Percentiles rank a stretch among this genome's conserved stretches.
These are phyloP conservation scores for Amphipoea lucens DNA, from an alignment of 2,888 invertebrate genomes.

Conservation along the genomic window DNA sequence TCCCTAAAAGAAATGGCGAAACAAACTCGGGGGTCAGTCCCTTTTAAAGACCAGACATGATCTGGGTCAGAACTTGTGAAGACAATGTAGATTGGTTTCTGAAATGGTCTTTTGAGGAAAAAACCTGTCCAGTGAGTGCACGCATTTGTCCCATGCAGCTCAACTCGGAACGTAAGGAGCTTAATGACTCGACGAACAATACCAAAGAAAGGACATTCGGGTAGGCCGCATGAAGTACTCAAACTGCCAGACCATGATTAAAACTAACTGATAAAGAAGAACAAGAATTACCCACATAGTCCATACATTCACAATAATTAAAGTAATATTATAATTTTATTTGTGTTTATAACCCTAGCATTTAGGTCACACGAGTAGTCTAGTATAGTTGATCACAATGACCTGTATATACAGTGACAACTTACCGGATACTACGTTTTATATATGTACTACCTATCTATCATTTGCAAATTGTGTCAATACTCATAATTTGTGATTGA, in stretches of 20 bases:
- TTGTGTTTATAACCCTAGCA: constrained; percentile 3
- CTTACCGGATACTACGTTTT: neutral
- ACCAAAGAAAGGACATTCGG: neutral
- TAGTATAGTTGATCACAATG: constrained; percentile 40
- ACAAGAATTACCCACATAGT: neutral
- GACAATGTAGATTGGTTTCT: neutral
- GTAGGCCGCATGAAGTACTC: neutral
- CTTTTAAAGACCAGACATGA: no score
- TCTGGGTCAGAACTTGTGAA: no score
- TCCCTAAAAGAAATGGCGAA: no score
- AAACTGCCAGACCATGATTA: neutral
- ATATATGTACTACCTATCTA: constrained; percentile 14
- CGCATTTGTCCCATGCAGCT: neutral
- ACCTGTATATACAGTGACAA: constrained; percentile 21
- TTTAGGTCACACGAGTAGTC: constrained; percentile 39
- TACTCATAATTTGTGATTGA: neutral
- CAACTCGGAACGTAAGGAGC: no score
- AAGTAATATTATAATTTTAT: neutral
- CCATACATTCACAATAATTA: neutral
- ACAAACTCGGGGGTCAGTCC: no score
- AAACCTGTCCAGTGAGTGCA: neutral
- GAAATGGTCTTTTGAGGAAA: neutral
- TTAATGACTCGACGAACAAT: neutral
- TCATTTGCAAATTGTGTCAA: neutral
- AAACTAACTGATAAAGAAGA: neutral